A percentile compares a stretch with the other conserved stretches of the same genome.
These are phyloP conservation scores for Clusia tigrina DNA, from an alignment of 2,888 invertebrate genomes.

Conservation along the genomic window DNA sequence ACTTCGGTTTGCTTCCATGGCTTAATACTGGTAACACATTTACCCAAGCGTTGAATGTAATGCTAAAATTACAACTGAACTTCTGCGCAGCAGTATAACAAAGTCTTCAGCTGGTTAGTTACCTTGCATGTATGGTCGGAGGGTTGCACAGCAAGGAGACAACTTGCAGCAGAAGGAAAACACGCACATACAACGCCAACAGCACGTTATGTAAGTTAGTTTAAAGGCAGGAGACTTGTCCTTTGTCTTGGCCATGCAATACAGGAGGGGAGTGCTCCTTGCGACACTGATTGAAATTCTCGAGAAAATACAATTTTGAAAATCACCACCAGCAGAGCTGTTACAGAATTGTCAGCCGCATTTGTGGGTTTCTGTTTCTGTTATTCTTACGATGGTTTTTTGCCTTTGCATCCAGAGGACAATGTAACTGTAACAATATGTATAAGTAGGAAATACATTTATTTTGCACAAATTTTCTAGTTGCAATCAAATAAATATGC, in stretches of 20 bases:
- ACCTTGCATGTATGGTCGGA: neutral
- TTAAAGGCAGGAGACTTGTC: neutral
- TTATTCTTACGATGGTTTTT: neutral
- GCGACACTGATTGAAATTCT: conserved; percentile 21
- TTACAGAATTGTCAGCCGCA: neutral
- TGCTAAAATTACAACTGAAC: neutral
- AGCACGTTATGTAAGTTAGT: neutral
- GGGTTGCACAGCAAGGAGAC: neutral
- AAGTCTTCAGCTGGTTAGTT: neutral
- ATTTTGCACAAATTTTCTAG: too few relatives aligned
- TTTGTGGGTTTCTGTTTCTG: neutral
- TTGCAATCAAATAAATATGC: too few relatives aligned
- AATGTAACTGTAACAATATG: too few relatives aligned
- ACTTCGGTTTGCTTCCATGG: neutral
- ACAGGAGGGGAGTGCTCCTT: neutral
- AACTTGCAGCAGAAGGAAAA: neutral
- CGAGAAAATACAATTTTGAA: conserved; percentile 16
- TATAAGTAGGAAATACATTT: too few relatives aligned
- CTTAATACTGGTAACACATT: neutral
- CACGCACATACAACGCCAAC: neutral
- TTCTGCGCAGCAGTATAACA: neutral
- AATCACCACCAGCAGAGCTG: neutral
- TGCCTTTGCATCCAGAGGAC: too few relatives aligned
- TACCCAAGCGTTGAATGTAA: neutral
- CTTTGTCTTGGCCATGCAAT: neutral